Base-by-base conservation (phyloP, 2,113 vertebrate species). In the Carlito syrichta region DNA sequence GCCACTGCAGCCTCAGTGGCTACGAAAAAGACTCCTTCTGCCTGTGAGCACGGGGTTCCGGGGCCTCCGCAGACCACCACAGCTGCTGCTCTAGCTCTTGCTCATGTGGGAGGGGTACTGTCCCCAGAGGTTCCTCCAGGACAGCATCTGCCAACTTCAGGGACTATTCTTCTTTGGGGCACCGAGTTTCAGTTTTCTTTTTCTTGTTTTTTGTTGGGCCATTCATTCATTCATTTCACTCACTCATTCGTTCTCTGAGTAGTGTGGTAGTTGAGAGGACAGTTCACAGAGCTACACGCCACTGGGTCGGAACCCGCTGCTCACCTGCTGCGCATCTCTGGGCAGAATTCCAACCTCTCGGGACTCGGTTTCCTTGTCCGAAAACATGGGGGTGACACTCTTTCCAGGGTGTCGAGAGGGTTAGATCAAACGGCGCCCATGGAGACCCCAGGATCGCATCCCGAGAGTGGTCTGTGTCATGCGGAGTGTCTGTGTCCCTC, bases 61-160 rank as follows among this genome's bases (percentile, higher is more conserved):
- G 45, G 43, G 38, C 25, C 25, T 13, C 40, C 1, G 13, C 71
- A 32, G 6, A 6, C 8, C 16, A 1, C 16, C 10, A 1, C 25
- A 9, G 22, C n/a, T 32, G 13, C 60, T 6, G 13, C 56, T 76
- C 9, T 2, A 6, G 2, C 45, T 3, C 6, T 11, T 10, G 27
- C 50, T 38, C 16, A 8, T 25, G 1, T 27, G 1, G 6, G 5
- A n/a, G n/a, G 0, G 25, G 25, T 35, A 7, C 25, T 1, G 5
- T 5, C 22, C 32, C 0, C 8, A 5, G 0, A 1, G 19, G n/a
- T 38, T 48, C 45, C 38, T 52, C 5, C 0, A 16, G 7, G 1
- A 45, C 16, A 6, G 35, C 3, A 0, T 11, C 60, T 12, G 5
- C 6, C 1, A 8, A 14, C 11, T 7, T 30, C 25, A 14, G 0